Percentiles rank a stretch among this genome's conserved stretches.
Evolutionary conservation across 2,113 vertebrate genomes (phyloP).

Genomic region (Epinephelus lanceolatus): DNA sequence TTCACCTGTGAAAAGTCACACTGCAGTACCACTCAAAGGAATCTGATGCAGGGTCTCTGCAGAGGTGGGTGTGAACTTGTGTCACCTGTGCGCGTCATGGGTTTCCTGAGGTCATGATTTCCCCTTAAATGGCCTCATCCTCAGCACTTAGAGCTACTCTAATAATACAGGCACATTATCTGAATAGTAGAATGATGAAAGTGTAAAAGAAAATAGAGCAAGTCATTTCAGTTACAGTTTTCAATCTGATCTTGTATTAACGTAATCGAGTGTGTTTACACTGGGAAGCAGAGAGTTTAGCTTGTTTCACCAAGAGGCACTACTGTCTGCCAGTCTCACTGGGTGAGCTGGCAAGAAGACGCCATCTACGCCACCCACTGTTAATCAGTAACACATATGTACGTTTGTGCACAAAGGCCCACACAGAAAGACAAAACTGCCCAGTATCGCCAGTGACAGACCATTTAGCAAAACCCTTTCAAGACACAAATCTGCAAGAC

Average conservation of each 20-base stretch:
- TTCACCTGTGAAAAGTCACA: no score
- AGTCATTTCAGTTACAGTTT: not conserved
- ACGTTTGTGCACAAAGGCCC: conserved; percentile 48
- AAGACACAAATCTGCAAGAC: not conserved
- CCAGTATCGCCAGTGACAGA: conserved; percentile 7
- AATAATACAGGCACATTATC: not conserved
- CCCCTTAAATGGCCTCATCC: not conserved
- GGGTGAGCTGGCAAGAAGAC: conserved; percentile 55
- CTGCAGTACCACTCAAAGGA: no score
- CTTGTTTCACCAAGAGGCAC: conserved; percentile 53
- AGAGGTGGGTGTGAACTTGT: not conserved
- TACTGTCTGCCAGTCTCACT: conserved; percentile 61
- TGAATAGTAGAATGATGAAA: not conserved
- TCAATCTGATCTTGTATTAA: conserved; percentile 47
- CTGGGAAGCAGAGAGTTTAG: conserved; percentile 52
- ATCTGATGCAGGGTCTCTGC: not conserved
- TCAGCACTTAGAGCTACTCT: not conserved
- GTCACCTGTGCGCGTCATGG: not conserved
- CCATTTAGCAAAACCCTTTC: conserved; percentile 5
- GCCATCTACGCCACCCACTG: conserved; percentile 43
- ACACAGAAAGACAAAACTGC: conserved; percentile 40
- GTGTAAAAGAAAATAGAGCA: not conserved
- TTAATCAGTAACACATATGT: conserved; percentile 59
- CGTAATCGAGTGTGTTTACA: conserved; percentile 71
- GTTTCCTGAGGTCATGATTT: not conserved